A percentile compares a stretch with the other conserved stretches of the same genome.
Conservation (phyloP, 2,113 vertebrate species). For the Platysteira castanea region DNA sequence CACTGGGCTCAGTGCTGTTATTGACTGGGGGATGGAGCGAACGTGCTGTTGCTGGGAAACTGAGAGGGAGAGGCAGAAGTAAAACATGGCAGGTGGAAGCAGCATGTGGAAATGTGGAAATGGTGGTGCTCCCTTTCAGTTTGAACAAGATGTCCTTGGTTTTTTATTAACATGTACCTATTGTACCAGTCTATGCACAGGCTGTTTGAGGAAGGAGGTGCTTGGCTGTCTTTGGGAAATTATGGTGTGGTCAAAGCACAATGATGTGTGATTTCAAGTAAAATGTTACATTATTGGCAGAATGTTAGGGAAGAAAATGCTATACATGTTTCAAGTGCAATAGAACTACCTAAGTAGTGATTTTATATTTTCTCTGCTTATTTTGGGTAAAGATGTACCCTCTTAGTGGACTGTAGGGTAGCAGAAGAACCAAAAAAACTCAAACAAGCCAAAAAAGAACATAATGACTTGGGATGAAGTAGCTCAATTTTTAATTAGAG, state of each 20-base stretch:
- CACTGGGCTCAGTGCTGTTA: neutral
- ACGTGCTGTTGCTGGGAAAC: conserved; percentile 67
- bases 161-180: neutral
- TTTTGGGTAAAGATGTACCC: neutral
- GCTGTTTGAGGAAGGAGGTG: neutral
- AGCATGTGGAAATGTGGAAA: neutral
- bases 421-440: neutral
- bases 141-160: neutral
- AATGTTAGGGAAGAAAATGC: neutral
- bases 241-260: neutral
- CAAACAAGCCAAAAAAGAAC: neutral
- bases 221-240: neutral
- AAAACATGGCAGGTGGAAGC: neutral
- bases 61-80: conserved; percentile 35
- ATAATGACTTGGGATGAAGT: neutral
- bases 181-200: neutral
- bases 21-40: conserved; percentile 22
- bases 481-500: neutral
- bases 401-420: neutral
- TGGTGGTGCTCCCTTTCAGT: neutral
- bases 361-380: neutral
- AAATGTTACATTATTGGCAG: neutral
- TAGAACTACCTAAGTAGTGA: neutral
- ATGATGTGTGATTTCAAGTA: neutral
- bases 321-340: neutral